phyloP scores from a whole-genome alignment of 2,888 invertebrate species.

The Dilophus febrilis region DNA sequence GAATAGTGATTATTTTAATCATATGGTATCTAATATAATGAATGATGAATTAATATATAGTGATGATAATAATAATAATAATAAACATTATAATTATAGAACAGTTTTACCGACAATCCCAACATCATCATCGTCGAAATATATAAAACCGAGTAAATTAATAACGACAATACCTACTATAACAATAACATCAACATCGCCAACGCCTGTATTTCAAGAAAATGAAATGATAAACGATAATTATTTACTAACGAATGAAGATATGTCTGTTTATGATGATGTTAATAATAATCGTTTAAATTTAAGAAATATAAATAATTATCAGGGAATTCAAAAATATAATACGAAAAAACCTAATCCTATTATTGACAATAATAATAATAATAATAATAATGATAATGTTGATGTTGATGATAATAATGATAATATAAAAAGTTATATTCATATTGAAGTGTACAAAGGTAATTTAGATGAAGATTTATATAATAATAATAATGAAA shows the following conservation, averaged over 20 bases:
- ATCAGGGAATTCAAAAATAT: neutral
- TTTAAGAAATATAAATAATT: constrained; percentile 14
- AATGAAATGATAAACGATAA: constrained; percentile 12
- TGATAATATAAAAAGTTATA: constrained; percentile 5
- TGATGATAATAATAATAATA: neutral
- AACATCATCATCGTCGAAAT: no score
- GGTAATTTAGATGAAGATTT: neutral
- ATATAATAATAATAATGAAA: no score
- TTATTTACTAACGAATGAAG: constrained; percentile 22
- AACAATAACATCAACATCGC: constrained; percentile 7
- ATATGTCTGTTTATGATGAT: constrained; percentile 28
- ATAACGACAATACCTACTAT: constrained; percentile 7
- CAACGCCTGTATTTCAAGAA: neutral
- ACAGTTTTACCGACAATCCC: no score
- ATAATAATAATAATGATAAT: constrained; percentile 1
- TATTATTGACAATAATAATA: neutral
- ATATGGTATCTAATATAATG: constrained; percentile 22
- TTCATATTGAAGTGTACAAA: constrained; percentile 5
- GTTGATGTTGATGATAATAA: neutral
- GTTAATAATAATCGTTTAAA: constrained; percentile 29
- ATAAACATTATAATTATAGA: neutral
- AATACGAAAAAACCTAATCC: neutral
- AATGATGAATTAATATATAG: constrained; percentile 3
- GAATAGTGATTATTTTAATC: constrained; percentile 23
- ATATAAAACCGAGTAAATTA: no score